Conservation (phyloP, 2,113 vertebrate genomes). For the Protomyctophum bolini region DNA sequence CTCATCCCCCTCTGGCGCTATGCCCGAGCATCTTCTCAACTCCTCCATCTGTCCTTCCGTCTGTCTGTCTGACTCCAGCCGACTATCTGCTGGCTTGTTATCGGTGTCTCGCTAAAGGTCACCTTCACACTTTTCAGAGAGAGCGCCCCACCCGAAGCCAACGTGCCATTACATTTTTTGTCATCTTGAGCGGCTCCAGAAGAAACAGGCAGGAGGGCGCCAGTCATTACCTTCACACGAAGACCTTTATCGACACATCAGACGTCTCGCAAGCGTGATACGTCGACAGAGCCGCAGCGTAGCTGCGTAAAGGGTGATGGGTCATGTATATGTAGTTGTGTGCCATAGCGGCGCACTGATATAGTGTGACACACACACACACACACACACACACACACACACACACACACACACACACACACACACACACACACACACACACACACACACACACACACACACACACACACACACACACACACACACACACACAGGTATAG, state of each 20-base stretch:
- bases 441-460: not conserved
- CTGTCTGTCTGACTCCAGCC: slow-evolving; percentile 9
- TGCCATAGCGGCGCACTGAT: no score
- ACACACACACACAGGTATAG: slow-evolving; percentile 12
- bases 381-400: not conserved
- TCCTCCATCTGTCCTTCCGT: slow-evolving; percentile 25
- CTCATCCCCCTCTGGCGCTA: slow-evolving; percentile 14
- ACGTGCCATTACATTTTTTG: no score
- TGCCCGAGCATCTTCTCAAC: slow-evolving; percentile 24
- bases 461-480: slow-evolving; percentile 4
- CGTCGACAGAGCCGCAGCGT: slow-evolving; percentile 21
- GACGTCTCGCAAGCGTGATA: slow-evolving; percentile 8
- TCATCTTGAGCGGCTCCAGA: no score
- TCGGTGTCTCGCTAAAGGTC: slow-evolving; percentile 36
- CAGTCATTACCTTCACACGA: not conserved
- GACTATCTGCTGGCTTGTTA: slow-evolving; percentile 49
- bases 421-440: not conserved
- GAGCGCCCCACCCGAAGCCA: slow-evolving; percentile 7
- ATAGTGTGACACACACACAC: not conserved
- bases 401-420: not conserved
- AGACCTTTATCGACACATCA: not conserved
- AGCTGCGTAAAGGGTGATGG: no score
- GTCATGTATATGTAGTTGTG: no score
- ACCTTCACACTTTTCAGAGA: slow-evolving; percentile 27
- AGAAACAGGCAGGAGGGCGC: not conserved